Evolutionary conservation across 2,113 vertebrate species (phyloP), one percentile per base, ranked within the genome.

Genomic region (Eclectus roratus): DNA sequence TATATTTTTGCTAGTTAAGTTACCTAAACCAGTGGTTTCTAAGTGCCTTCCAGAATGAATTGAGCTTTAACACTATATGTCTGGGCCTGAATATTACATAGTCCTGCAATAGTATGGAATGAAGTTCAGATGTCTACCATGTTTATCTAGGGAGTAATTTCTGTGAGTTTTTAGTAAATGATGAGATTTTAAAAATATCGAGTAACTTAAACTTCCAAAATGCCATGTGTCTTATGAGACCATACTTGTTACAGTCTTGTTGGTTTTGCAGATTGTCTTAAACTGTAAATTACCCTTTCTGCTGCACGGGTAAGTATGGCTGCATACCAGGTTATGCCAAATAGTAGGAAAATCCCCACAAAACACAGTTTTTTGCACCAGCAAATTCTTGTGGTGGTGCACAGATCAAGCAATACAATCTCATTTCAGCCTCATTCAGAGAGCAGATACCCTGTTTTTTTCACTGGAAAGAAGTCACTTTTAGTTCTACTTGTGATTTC

Each of bases 251-350:
- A 77, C 90, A 94, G 37, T 74, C 44, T 39, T 91, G 11, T 35
- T 88, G 87, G 29, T 91, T 80, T 97, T 94, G 52, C 70, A 81
- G 80, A 83, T 63, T 89, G 33, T 74, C 28, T 89, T 89, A 58
- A 93, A 84, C 39, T 68, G 19, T 91, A 31, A 72, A 28, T 83
- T 90, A 55, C 37, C 44, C n/a, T 85, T 97, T 79, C 55, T 95
- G 37, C 77, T 65, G 13, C 37, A 16, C 74, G 37, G 94, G 91
- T 96, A 84, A 94, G 92, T 96, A 92, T 80, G n/a, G 28, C 39
- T 79, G 2, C 3, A 49, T 71, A 55, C 25, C 33, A 94, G 35
- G 9, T 50, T 91, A 24, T 66, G 77, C 80, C 53, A 85, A 52
- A 31, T 52, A 19, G 17, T 35, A 23, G 25, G 11, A 58, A 6